A percentile compares a stretch with the other conserved stretches of the same genome.
These are phyloP conservation scores for Cylindroiulus punctatus DNA, from an alignment of 2,888 invertebrate genomes.

Conservation along the genomic window DNA sequence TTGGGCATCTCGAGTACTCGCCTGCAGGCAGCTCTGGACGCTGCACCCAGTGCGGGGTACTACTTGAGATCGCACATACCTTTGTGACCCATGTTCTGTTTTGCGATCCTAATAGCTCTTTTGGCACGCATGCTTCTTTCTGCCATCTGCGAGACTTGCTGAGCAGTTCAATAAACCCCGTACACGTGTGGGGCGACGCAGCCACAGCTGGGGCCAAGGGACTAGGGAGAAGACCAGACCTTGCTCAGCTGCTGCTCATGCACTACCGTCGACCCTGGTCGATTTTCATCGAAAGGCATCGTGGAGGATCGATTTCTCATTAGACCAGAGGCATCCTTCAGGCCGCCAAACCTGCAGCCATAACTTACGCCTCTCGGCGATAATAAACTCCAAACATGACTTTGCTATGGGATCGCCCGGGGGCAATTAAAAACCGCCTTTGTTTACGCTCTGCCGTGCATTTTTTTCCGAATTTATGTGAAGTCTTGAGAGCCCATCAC, in stretches of 20 bases:
- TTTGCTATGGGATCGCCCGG: neutral
- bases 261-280: neutral
- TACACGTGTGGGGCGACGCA: neutral
- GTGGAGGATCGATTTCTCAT: constrained; percentile 14
- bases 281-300: neutral
- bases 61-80: too few species aligned
- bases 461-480: constrained; percentile 7
- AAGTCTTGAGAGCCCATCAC: neutral
- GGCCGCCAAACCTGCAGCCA: neutral
- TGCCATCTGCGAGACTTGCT: neutral
- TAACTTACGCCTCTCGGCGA: constrained; percentile 25
- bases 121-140: neutral
- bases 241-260: neutral
- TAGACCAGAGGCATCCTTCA: neutral
- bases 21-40: too few species aligned
- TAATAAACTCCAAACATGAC: constrained; percentile 16
- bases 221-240: neutral
- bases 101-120: too few species aligned
- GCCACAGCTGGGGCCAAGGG: constrained; percentile 36
- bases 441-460: neutral
- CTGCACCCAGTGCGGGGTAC: too few species aligned
- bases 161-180: neutral
- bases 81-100: too few species aligned
- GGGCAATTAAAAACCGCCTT: constrained; percentile 23
- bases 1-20: too few species aligned